Base-by-base conservation (phyloP, 2,797 vertebrate genomes). In the Leucoraja ocellata region DNA sequence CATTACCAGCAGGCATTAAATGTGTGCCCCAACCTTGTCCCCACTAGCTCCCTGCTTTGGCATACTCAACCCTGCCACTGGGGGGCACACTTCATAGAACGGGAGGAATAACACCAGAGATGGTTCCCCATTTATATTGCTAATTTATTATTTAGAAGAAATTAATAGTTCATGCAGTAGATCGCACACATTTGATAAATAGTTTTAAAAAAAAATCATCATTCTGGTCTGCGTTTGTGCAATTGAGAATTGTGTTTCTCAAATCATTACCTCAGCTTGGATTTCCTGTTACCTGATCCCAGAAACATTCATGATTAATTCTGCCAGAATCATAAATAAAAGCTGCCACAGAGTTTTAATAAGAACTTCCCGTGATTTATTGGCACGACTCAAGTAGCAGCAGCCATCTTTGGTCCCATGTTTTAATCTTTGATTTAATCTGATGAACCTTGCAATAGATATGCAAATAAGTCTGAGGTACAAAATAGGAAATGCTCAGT, bases 81-180 rank as follows among this genome's bases (percentile, higher is more conserved):
- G 77, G 77, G 77, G 77, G 77, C n/a, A 78, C 16, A 16, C 32
- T 16, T 78, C 32, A 36, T 78, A 78, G 8, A 36, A 78, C 77
- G 16, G 32, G 28, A 77, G 76, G 76, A 77, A 77, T 28, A 77
- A n/a, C 11, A 54, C 76, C 11, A 28, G 16, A 78, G 32, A 36
- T 78, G 32, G 18, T 78, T 36, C 77, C 36, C 77, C n/a, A 78
- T 78, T 78, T 78, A 79, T 79, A 79, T 79, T 79, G 36, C 36
- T 39, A 18, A 79, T 79, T 79, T 79, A 79, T 79, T 79, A 79
- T 79, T 79, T 79, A 39, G 36, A 79, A 79, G 36, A 79, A 79
- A 79, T 79, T 79, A 79, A 79, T 79, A 79, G 78, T 79, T 79
- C 18, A 36, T 79, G 78, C 18, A 16, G 14, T 10, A 9, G 78